Evolutionary conservation across 2,888 invertebrate species (phyloP).

Genomic region (Chrysotoxum bicinctum): DNA sequence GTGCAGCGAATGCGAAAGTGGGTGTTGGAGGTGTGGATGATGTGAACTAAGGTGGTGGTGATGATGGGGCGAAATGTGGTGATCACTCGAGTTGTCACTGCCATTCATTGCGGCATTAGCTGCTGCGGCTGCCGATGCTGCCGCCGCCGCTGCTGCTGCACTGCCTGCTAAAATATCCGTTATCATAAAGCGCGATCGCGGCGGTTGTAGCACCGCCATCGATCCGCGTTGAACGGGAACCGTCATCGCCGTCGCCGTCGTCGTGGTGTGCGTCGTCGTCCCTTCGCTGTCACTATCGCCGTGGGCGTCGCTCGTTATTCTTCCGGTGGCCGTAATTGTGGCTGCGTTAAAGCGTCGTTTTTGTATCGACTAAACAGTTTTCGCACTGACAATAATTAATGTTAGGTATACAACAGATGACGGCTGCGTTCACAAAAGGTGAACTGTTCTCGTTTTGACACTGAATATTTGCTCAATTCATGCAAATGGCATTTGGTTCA

Average conservation of each 20-base stretch:
- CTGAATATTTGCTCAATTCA: conserved; percentile 17
- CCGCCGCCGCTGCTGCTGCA: conserved; percentile 81
- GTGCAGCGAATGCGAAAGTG: conserved; percentile 74
- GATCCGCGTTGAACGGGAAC: conserved; percentile 81
- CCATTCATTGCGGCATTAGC: conserved; percentile 73
- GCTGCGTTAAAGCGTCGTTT: conserved; percentile 64
- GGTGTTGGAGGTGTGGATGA: conserved; percentile 76
- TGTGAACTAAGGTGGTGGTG: conserved; percentile 72
- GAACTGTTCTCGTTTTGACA: conserved; percentile 35
- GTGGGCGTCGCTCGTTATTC: conserved; percentile 70
- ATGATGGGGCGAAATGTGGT: conserved; percentile 73
- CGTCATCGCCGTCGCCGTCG: conserved; percentile 78
- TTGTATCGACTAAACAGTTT: conserved; percentile 31
- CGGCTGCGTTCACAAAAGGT: conserved; percentile 37
- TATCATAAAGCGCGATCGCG: conserved; percentile 93
- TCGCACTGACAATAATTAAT: conserved; percentile 6
- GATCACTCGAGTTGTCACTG: conserved; percentile 64
- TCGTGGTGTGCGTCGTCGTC: conserved; percentile 60
- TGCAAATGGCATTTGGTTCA: conserved; percentile 30
- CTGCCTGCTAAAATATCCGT: conserved; percentile 90
- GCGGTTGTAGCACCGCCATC: conserved; percentile 85
- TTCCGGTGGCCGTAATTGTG: conserved; percentile 73
- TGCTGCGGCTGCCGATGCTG: conserved; percentile 70
- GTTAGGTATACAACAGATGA: neutral
- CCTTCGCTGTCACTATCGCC: conserved; percentile 78